Evolutionary conservation across 2,797 vertebrate species (phyloP).

Genomic region (Dipus sagitta): DNA sequence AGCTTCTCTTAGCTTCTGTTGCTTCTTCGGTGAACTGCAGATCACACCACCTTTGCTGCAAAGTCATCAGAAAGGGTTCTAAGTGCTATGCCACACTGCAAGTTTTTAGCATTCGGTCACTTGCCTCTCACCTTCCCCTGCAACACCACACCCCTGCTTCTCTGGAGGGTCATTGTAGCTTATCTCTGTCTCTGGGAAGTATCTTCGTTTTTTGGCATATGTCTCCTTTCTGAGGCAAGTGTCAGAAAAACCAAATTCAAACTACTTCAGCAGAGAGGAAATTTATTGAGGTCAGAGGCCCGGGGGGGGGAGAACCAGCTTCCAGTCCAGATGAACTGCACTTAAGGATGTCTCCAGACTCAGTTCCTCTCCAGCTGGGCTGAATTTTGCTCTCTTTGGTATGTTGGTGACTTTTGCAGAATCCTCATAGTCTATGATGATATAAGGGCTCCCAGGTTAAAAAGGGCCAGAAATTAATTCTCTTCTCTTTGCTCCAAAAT

Average conservation of each 20-base stretch:
- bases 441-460: background rate
- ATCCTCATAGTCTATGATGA: background rate
- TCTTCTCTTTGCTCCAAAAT: background rate
- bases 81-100: background rate
- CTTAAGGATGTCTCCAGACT: too few species aligned
- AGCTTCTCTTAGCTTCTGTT: background rate
- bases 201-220: slow-evolving; percentile 31
- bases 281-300: background rate
- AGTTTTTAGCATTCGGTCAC: background rate
- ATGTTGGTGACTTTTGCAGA: background rate
- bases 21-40: background rate
- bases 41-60: background rate
- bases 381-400: background rate
- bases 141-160: background rate
- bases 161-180: background rate
- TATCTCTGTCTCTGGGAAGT: background rate
- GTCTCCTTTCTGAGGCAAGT: background rate
- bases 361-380: background rate
- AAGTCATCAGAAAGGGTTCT: background rate
- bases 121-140: background rate
- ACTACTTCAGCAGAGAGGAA: background rate
- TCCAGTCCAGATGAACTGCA: background rate
- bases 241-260: background rate
- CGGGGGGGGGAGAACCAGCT: too few species aligned
- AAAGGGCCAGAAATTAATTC: background rate